Base-by-base conservation (phyloP, 2,797 vertebrate genomes). In the Hydrolagus colliei region DNA sequence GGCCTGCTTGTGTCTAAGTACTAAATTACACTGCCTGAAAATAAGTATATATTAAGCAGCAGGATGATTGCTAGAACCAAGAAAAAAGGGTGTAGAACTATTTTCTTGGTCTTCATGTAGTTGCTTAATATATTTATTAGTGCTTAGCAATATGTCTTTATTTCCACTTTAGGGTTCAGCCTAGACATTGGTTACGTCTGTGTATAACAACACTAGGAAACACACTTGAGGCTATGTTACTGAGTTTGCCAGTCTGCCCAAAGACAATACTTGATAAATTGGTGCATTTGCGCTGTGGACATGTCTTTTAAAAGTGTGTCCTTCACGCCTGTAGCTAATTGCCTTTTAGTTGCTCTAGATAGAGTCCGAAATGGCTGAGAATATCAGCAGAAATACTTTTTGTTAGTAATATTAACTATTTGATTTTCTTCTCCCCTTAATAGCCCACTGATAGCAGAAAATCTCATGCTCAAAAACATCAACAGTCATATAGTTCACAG, bases 151-250 rank as follows among this genome's bases (percentile, higher is more conserved):
- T 52, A 52, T 3, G 41, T 52, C 41, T 52, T 52, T 52, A 52
- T 52, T 52, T 52, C 2, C 41, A 52, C 41, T 52, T 3, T 52
- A 52, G 41, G 86, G 85, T 86, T 86, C 85, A 85, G 85, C 85
- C 86, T 88, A 85, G 77, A 76, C 11, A 74, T 87, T 87, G 65
- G 75, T 62, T 86, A 35, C 20, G 80, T 75, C 87, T 89, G 88
- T 89, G 88, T 63, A 73, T 6, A 27, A 27, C 27, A 27, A 52
- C 41, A 52, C 6, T 52, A 52, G 41, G 41, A 52, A 52, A 52
- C 41, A 52, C 41, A 6, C 41, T 52, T 52, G 41, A 52, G 41
- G 41, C 6, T 52, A 52, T 52, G 6, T 52, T 52, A 52, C 41
- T 52, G 41, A 52, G 41, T 52, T 6, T 52, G 41, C 41, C 41